A percentile compares a stretch with the other conserved stretches of the same genome.
These are phyloP conservation scores for Hemibagrus wyckioides DNA, from an alignment of 2,113 vertebrate genomes.

Conservation along the genomic window DNA sequence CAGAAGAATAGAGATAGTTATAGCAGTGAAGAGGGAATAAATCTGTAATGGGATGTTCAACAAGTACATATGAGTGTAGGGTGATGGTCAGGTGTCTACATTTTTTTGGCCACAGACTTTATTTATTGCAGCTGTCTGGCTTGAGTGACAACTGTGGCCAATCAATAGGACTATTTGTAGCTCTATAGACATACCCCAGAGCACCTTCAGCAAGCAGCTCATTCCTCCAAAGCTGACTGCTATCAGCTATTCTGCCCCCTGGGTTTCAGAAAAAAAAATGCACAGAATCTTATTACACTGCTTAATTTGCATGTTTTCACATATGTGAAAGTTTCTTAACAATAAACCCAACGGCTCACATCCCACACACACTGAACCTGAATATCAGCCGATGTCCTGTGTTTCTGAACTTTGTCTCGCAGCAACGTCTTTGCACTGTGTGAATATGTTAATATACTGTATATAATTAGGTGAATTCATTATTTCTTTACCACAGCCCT, in stretches of 20 bases:
- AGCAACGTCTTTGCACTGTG: no score
- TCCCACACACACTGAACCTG: no score
- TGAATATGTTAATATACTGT: no score
- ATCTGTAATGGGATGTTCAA: neutral
- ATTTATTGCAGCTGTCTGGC: neutral
- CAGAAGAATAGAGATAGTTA: no score
- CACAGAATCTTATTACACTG: neutral
- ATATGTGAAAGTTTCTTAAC: neutral
- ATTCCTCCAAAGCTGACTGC: neutral
- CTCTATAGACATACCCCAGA: neutral
- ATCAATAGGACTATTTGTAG: neutral
- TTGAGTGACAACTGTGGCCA: neutral
- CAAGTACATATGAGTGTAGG: no score
- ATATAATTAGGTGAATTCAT: no score
- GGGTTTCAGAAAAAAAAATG: neutral
- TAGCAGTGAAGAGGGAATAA: neutral
- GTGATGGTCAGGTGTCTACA: neutral
- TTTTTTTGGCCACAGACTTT: neutral
- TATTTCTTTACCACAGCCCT: no score
- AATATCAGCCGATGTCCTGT: no score
- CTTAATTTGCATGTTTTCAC: neutral
- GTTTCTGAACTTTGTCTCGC: no score
- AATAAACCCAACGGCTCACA: neutral
- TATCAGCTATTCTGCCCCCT: neutral
- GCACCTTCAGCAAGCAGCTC: neutral